These are phyloP conservation scores for Hydrolagus colliei DNA, from an alignment of 2,797 vertebrate genomes.

Conservation along the genomic window DNA sequence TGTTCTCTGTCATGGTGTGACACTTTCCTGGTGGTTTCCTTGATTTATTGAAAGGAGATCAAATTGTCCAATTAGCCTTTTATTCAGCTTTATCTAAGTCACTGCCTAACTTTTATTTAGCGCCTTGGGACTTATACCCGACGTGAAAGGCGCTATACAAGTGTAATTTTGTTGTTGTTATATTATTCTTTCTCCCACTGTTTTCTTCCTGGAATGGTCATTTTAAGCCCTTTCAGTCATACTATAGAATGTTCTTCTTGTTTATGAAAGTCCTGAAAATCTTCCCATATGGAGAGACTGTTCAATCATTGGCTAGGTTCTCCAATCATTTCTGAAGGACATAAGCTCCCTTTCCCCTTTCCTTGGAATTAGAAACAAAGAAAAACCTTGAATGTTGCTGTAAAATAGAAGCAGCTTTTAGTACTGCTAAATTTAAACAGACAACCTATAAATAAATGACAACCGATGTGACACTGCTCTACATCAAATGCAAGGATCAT, in stretches of 20 bases:
- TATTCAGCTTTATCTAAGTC: slow-evolving; percentile 4
- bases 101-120: not conserved
- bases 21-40: not conserved
- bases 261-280: slow-evolving; percentile 36
- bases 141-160: too few species aligned
- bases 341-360: slow-evolving; percentile 47
- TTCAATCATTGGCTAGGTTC: slow-evolving; percentile 57
- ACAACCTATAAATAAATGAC: too few species aligned
- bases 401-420: not conserved
- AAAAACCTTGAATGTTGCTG: slow-evolving; percentile 7
- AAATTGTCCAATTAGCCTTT: not conserved
- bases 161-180: too few species aligned
- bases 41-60: not conserved
- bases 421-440: too few species aligned
- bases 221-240: not conserved
- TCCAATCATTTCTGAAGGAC: slow-evolving; percentile 60
- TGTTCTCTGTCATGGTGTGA: not conserved
- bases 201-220: not conserved
- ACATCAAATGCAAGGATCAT: too few species aligned
- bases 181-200: not conserved
- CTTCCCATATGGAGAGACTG: slow-evolving; percentile 59
- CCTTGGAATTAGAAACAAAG: slow-evolving; percentile 40
- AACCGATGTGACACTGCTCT: too few species aligned
- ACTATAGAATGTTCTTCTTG: not conserved
- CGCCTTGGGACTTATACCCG: too few species aligned